These are phyloP conservation scores for Micrastur ruficollis DNA, from an alignment of 2,797 vertebrate species.

Conservation along the genomic window DNA sequence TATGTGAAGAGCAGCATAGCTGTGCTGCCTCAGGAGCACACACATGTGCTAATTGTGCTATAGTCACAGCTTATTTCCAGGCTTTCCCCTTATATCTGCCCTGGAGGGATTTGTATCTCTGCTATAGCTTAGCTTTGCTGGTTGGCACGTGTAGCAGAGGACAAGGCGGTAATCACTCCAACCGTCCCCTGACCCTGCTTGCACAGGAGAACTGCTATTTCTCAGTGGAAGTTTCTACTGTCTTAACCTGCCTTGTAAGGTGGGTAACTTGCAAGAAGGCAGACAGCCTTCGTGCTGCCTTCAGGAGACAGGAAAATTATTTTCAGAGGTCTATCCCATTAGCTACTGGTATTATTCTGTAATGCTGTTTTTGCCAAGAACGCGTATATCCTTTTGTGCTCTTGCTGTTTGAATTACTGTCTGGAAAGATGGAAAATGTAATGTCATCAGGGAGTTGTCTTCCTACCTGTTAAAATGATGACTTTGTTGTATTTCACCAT, in stretches of 20 bases:
- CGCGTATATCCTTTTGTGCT: rapidly evolving
- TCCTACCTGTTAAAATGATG: neutral
- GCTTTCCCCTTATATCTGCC: neutral
- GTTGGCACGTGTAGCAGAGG: neutral
- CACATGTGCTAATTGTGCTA: neutral
- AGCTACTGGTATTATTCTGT: neutral
- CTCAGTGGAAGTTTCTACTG: neutral
- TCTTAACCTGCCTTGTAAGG: neutral
- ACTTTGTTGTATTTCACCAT: neutral
- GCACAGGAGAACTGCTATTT: neutral
- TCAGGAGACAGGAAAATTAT: neutral
- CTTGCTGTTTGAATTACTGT: neutral
- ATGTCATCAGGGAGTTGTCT: neutral
- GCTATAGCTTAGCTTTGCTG: neutral
- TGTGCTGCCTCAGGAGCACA: neutral
- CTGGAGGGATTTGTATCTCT: neutral
- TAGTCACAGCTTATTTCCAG: neutral
- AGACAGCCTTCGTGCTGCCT: neutral
- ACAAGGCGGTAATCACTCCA: neutral
- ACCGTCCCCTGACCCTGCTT: neutral
- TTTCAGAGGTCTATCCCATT: neutral
- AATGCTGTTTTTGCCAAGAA: neutral
- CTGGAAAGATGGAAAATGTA: neutral
- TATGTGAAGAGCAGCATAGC: neutral
- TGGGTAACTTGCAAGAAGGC: neutral